These are phyloP conservation scores for Trichosurus vulpecula DNA, from an alignment of 2,797 vertebrate genomes.

Conservation along the genomic window DNA sequence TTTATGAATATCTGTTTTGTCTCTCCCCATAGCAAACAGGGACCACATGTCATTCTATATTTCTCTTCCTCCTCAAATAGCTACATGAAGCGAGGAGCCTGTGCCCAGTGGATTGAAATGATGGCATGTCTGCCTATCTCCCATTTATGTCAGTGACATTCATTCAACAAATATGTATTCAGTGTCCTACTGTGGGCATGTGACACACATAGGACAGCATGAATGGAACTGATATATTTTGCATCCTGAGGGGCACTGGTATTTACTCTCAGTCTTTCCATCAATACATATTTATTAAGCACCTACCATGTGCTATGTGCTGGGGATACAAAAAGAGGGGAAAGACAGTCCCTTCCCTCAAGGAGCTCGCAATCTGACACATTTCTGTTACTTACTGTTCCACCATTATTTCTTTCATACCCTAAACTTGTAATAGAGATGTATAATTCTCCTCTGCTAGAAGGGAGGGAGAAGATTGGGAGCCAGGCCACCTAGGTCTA, in stretches of 20 bases:
- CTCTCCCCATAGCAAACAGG: background rate
- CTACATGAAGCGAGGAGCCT: background rate
- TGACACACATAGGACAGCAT: background rate
- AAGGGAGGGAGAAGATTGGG: background rate
- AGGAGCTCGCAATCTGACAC: background rate
- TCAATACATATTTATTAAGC: background rate
- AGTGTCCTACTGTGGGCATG: background rate
- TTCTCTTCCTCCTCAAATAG: background rate
- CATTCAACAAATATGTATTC: background rate
- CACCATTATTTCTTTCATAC: slow-evolving; percentile 27
- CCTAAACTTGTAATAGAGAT: background rate
- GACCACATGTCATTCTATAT: background rate
- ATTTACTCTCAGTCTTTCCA: background rate
- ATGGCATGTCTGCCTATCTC: background rate
- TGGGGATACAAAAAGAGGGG: background rate
- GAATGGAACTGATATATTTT: background rate
- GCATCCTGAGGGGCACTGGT: background rate
- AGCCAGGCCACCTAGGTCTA: background rate
- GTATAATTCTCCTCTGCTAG: background rate
- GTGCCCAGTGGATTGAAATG: background rate
- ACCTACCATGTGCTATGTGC: background rate
- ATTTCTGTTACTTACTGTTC: background rate
- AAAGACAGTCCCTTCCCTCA: background rate
- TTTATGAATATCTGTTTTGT: background rate
- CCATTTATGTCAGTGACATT: background rate